A percentile compares a stretch with the other conserved stretches of the same genome.
phyloP scores from a whole-genome alignment of 1,140 invertebrate species.

The Nymphalis io region DNA sequence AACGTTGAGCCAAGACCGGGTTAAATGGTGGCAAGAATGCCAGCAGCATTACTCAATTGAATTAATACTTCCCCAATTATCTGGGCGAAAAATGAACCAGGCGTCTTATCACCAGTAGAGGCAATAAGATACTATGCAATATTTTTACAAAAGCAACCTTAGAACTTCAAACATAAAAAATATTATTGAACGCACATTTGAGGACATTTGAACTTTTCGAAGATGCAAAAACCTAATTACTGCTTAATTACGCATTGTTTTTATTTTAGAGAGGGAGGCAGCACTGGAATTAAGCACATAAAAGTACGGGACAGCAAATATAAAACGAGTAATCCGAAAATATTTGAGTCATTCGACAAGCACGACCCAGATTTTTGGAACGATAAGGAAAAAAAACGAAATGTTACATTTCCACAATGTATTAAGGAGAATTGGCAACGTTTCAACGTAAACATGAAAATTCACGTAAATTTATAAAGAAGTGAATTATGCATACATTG shows the following conservation, averaged over 20 bases:
- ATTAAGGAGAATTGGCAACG: slow-evolving; percentile 48
- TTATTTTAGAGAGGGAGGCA: background rate
- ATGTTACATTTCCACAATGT: slow-evolving; percentile 42
- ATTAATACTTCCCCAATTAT: too few species aligned
- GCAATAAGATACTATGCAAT: too few species aligned
- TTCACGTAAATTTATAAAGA: slow-evolving; percentile 37
- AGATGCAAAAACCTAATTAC: slow-evolving; percentile 7
- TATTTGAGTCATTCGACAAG: slow-evolving; percentile 25
- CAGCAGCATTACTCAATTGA: too few species aligned
- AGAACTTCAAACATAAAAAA: too few species aligned
- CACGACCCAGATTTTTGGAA: slow-evolving; percentile 35
- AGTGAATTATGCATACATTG: slow-evolving; percentile 24
- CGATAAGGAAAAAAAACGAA: slow-evolving; percentile 33
- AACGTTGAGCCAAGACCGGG: too few species aligned
- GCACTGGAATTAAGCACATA: background rate
- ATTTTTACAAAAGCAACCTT: too few species aligned
- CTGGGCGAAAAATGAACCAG: too few species aligned
- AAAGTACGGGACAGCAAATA: background rate
- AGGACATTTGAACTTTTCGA: background rate
- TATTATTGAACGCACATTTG: too few species aligned
- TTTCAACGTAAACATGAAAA: slow-evolving; percentile 50
- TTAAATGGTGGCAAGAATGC: too few species aligned
- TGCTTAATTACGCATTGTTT: slow-evolving; percentile 14
- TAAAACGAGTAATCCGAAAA: slow-evolving; percentile 10
- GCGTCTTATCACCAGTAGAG: too few species aligned